Evolutionary conservation across 1,140 invertebrate genomes (phyloP), one percentile per base, ranked within the genome.

Genomic region (Papilio machaon): DNA sequence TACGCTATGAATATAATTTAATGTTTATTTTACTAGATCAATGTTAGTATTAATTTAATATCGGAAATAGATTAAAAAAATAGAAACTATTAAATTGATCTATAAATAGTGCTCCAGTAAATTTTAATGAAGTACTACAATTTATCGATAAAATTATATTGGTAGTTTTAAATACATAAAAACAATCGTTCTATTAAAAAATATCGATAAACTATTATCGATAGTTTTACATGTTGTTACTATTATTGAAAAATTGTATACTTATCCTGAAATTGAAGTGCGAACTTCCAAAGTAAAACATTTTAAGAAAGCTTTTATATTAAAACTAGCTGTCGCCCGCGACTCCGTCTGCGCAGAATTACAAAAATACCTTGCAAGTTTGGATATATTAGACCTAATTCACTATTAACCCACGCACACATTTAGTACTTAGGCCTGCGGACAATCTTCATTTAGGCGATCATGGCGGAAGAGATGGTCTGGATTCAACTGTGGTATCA

Each of bases 401-500:
- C 13, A 11, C 11, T 70, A 3, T 30, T 35, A 35, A 70, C 64
- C 64, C 30, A 70, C 64, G 30, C 64, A 64, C 60, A 70, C 30
- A 67, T 67, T 70, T 70, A 70, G 64, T 70, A 6, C 73, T 47
- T 46, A 23, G 73, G 2, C 46, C 46, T 49, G 10, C n/a, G 46
- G 73, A 82, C 73, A 60, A 83, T 81, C 43, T 60, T 73, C 81
- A 70, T 82, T 82, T 84, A 84, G 60, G 64, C 79, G 52, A 7
- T 43, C 64, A 73, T 82, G 58, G 81, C 82, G 70, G 76, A 76
- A 76, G 46, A 49, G 74, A 76, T 76, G 74, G 85, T 86, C 84
- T 73, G 67, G 73, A 82, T 83, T 85, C 82, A 81, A 84, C 83
- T 81, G 81, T 82, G 46, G 82, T 85, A 83, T 77, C 84, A 84